These are phyloP conservation scores for Ptychadena robeensis DNA, from an alignment of 2,797 vertebrate genomes.

Conservation along the genomic window DNA sequence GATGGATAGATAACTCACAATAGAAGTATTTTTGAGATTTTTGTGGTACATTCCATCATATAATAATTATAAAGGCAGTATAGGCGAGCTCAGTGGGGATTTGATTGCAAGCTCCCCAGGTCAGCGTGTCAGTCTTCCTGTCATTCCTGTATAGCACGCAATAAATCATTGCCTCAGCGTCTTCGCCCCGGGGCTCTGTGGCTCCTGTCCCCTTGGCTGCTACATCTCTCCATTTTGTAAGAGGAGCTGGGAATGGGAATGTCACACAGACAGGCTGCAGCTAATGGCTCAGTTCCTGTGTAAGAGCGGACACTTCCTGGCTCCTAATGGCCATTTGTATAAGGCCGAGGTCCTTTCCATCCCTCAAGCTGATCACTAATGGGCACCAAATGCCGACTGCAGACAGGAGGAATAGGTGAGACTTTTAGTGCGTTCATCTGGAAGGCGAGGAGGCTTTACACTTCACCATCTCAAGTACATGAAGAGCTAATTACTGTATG, in stretches of 20 bases:
- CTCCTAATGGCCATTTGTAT: slow-evolving; percentile 51
- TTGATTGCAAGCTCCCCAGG: slow-evolving; percentile 12
- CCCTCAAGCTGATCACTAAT: slow-evolving; percentile 49
- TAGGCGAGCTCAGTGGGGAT: background rate
- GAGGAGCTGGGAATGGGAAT: slow-evolving; percentile 52
- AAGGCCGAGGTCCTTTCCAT: slow-evolving; percentile 50
- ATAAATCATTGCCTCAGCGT: slow-evolving; percentile 44
- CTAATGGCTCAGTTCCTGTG: slow-evolving; percentile 59
- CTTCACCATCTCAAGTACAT: background rate
- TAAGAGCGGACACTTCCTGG: slow-evolving; percentile 56
- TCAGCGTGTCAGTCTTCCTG: slow-evolving; percentile 16
- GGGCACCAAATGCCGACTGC: slow-evolving; percentile 54
- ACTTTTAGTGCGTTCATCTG: slow-evolving; percentile 23
- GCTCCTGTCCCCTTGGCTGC: slow-evolving; percentile 28
- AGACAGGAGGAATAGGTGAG: slow-evolving; percentile 36
- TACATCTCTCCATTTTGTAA: slow-evolving; percentile 51
- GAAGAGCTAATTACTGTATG: background rate
- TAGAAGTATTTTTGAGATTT: no score
- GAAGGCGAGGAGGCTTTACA: background rate
- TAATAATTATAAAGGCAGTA: background rate
- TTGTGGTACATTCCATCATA: background rate
- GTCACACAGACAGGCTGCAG: slow-evolving; percentile 45
- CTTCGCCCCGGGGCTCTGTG: slow-evolving; percentile 30
- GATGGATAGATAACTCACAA: no score
- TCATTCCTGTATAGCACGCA: slow-evolving; percentile 19